Evolutionary conservation across 1,140 invertebrate species (phyloP), one percentile per base, ranked within the genome.

Genomic region (Diprion similis): DNA sequence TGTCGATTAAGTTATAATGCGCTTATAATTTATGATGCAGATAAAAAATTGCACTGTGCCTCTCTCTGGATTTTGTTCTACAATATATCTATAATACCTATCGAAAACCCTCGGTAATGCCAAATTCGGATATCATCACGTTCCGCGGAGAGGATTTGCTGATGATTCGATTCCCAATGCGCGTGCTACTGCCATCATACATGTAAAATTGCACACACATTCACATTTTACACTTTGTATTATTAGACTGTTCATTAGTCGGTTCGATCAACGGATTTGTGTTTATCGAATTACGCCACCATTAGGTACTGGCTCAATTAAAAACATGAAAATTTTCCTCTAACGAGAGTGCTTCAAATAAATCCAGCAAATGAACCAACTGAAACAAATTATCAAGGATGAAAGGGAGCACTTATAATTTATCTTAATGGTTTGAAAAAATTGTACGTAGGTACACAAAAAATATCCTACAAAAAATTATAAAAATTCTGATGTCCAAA

Each of bases 101-200:
- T 59, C 51, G n/a, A 4, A 17, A 59, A 59, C 9, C 51, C 51
- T 59, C 51, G 9, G 3, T 13, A 8, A 15, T 17, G 11, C 51
- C 11, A 59, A 8, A 59, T 13, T 6, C 51, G 51, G 51, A 8
- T 59, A 59, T 37, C 24, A 59, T 59, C 51, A 59, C 51, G n/a
- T 59, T 59, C 4, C 6, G 11, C 51, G 9, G 51, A 59, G 51
- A 59, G 51, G 51, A 59, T 59, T 59, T 59, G 8, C 51, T 59
- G 51, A 15, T 59, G 51, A 59, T 59, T 59, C n/a, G 51, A 59
- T 59, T 59, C n/a, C n/a, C 51, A 59, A 37, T 37, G 51, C 51
- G 51, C 51, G 51, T 59, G 51, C 11, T 17, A 59, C 6, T 59
- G 24, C 24, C 24, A 37, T 37, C 6, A 6, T 6, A 37, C 24